Evolutionary conservation across 2,888 invertebrate genomes (phyloP).

Genomic region (Apotomis turbidana): DNA sequence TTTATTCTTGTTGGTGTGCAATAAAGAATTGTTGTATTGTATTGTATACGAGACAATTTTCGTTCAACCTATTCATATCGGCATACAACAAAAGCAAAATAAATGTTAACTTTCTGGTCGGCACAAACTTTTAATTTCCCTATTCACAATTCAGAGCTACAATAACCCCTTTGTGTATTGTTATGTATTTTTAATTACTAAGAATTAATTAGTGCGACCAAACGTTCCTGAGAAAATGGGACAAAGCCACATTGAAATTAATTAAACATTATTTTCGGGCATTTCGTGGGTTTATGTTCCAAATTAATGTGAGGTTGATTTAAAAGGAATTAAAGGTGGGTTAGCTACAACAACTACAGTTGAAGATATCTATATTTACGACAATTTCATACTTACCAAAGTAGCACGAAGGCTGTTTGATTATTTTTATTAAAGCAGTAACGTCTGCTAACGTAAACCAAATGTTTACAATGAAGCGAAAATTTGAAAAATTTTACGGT

Average conservation of each 20-base stretch:
- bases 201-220: slow-evolving; percentile 21
- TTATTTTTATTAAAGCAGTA: no score
- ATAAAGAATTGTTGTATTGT: no score
- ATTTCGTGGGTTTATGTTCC: background rate
- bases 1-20: no score
- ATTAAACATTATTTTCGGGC: slow-evolving; percentile 12
- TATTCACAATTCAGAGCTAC: slow-evolving; percentile 11
- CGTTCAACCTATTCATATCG: background rate
- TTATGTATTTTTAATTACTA: slow-evolving; percentile 34
- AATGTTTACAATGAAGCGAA: no score
- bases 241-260: slow-evolving; percentile 19
- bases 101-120: background rate
- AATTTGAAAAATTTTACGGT: no score
- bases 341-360: no score
- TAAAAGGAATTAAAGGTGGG: no score
- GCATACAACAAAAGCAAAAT: slow-evolving; percentile 8
- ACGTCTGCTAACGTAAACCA: no score
- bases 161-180: slow-evolving; percentile 22
- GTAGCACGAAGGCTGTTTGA: no score
- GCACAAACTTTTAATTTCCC: slow-evolving; percentile 14
- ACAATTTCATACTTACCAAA: no score
- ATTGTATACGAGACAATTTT: background rate
- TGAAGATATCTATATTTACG: no score
- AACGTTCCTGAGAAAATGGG: slow-evolving; percentile 1
- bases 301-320: background rate